Conservation (phyloP, 2,113 vertebrate genomes). For the Sceloporus undulatus region DNA sequence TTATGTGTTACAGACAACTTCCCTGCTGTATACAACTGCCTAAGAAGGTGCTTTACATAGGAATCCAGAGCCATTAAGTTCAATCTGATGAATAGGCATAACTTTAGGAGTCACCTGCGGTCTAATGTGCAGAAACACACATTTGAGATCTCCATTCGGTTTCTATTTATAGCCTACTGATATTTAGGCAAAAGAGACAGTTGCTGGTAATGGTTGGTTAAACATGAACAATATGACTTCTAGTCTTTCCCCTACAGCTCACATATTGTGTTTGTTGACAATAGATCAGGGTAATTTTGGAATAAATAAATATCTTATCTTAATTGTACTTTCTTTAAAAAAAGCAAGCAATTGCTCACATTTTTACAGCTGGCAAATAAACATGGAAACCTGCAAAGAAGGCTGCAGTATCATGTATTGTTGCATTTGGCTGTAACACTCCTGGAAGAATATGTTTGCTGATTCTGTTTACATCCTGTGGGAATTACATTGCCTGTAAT, state of each 20-base stretch:
- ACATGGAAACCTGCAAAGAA: conserved; percentile 65
- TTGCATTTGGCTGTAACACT: conserved; percentile 54
- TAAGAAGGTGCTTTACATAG: not conserved
- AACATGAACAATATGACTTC: conserved; percentile 64
- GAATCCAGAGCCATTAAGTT: not conserved
- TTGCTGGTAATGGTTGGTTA: conserved; percentile 7
- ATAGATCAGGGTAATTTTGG: conserved; percentile 36
- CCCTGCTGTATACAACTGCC: not conserved
- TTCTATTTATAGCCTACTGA: conserved; percentile 70
- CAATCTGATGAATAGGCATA: not conserved
- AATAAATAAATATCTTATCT: conserved; percentile 64
- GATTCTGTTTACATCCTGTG: conserved; percentile 22
- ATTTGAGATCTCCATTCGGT: conserved; percentile 49
- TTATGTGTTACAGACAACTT: not conserved
- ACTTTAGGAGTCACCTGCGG: not conserved
- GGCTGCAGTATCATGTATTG: conserved; percentile 65
- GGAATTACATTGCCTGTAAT: conserved; percentile 44
- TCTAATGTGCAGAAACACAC: conserved; percentile 3
- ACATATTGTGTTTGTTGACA: conserved; percentile 70
- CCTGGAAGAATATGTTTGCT: conserved; percentile 47
- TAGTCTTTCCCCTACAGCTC: conserved; percentile 62
- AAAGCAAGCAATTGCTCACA: conserved; percentile 48
- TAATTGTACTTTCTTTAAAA: conserved; percentile 49
- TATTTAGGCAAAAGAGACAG: conserved; percentile 67
- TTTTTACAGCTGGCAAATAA: conserved; percentile 72